Conservation (phyloP, 2,113 vertebrate species). For the Nyctibius bracteatus region DNA sequence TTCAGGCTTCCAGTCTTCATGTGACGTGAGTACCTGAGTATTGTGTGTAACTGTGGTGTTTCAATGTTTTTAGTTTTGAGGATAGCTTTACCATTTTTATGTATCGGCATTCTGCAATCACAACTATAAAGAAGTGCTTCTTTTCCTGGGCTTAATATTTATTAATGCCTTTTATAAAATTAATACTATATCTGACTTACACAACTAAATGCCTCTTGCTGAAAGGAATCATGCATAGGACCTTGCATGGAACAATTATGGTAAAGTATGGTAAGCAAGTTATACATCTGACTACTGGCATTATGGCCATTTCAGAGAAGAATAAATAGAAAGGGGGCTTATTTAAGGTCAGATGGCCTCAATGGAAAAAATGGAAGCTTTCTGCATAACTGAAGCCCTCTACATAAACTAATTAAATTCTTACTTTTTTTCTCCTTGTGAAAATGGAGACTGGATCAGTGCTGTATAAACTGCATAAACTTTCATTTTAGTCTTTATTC, state of each 20-base stretch:
- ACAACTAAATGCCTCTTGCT: background rate
- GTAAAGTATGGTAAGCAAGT: background rate
- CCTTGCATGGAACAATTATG: background rate
- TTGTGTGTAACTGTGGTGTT: background rate
- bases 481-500: background rate
- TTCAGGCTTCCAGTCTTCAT: background rate
- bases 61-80: background rate
- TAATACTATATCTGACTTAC: background rate
- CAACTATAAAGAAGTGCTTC: background rate
- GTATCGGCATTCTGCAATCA: background rate
- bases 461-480: background rate
- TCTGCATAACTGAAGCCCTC: background rate
- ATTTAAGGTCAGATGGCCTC: background rate
- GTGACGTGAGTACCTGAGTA: background rate
- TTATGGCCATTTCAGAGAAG: background rate
- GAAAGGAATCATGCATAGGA: background rate
- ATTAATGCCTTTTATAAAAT: background rate
- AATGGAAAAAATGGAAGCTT: background rate
- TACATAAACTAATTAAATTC: background rate
- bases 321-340: background rate
- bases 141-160: background rate
- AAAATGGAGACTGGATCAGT: background rate
- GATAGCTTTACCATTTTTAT: background rate
- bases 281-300: background rate
- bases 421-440: background rate